phyloP scores from a whole-genome alignment of 2,888 invertebrate genomes.

The Drosophila nigricruria region DNA sequence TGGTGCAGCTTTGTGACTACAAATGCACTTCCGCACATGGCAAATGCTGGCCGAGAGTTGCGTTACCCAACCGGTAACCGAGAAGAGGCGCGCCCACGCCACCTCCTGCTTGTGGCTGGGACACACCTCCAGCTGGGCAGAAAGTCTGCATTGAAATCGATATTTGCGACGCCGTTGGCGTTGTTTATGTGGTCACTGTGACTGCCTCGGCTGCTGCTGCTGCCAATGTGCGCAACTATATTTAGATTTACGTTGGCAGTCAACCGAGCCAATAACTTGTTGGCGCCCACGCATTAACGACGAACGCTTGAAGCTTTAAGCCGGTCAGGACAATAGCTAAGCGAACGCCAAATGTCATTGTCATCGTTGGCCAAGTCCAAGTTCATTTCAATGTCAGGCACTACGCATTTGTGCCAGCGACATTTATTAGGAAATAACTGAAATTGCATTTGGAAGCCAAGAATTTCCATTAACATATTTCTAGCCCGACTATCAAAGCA shows the following conservation, averaged over 20 bases:
- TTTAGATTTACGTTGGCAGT: conserved; percentile 68
- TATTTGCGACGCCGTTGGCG: conserved; percentile 47
- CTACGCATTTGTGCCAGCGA: not conserved
- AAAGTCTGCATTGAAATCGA: conserved; percentile 68
- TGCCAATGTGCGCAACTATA: conserved; percentile 47
- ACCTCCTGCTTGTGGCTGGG: conserved; percentile 44
- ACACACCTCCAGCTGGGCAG: conserved; percentile 47
- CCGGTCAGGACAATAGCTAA: conserved; percentile 7
- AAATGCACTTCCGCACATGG: conserved; percentile 63
- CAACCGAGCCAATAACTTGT: conserved; percentile 57
- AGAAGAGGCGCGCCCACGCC: conserved; percentile 33
- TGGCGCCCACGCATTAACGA: conserved; percentile 38
- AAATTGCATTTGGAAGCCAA: conserved; percentile 5
- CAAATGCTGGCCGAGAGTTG: conserved; percentile 62
- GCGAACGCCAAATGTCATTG: conserved; percentile 28
- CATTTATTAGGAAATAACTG: conserved; percentile 6
- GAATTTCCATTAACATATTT: conserved; percentile 12
- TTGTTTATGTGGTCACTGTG: conserved; percentile 60
- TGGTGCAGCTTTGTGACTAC: conserved; percentile 1
- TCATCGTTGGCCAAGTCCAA: conserved; percentile 36
- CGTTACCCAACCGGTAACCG: conserved; percentile 45
- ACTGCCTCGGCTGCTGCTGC: conserved; percentile 6
- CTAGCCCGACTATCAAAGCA: not conserved
- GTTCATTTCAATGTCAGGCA: conserved; percentile 76
- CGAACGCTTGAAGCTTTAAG: conserved; percentile 5